These are phyloP conservation scores for Papilio xuthus DNA, from an alignment of 1,140 invertebrate species.

Conservation along the genomic window DNA sequence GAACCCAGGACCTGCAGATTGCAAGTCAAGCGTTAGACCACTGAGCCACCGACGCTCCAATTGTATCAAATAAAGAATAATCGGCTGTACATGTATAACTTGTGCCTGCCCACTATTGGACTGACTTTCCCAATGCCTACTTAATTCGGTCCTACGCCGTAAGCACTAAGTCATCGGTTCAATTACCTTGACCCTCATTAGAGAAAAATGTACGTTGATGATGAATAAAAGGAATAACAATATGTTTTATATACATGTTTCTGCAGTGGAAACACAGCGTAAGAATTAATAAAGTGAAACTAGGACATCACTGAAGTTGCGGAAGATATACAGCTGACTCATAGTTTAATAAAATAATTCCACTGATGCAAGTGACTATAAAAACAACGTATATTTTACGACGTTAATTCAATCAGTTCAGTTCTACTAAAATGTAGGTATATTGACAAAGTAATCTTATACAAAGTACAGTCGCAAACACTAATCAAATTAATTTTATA, in stretches of 20 bases:
- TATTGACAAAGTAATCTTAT: conserved; percentile 1
- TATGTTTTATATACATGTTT: neutral
- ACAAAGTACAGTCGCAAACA: neutral
- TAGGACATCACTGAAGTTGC: neutral
- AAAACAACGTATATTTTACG: neutral
- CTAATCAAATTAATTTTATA: neutral
- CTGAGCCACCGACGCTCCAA: too few species aligned
- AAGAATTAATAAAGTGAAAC: neutral
- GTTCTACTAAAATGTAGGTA: neutral
- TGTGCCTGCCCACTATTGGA: too few species aligned
- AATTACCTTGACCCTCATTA: too few species aligned
- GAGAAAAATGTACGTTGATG: neutral
- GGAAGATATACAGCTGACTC: neutral
- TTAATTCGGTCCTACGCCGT: too few species aligned
- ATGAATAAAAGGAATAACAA: neutral
- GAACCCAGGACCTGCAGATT: too few species aligned
- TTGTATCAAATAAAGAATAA: too few species aligned
- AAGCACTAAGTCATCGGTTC: too few species aligned
- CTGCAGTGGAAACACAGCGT: neutral
- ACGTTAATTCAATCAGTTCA: neutral
- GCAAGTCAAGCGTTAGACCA: too few species aligned
- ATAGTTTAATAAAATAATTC: neutral
- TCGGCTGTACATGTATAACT: too few species aligned
- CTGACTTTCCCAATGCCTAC: too few species aligned
- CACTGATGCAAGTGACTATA: neutral